A percentile compares a stretch with the other conserved stretches of the same genome.
Evolutionary conservation across 2,113 vertebrate genomes (phyloP).

Genomic region (Buteo buteo): DNA sequence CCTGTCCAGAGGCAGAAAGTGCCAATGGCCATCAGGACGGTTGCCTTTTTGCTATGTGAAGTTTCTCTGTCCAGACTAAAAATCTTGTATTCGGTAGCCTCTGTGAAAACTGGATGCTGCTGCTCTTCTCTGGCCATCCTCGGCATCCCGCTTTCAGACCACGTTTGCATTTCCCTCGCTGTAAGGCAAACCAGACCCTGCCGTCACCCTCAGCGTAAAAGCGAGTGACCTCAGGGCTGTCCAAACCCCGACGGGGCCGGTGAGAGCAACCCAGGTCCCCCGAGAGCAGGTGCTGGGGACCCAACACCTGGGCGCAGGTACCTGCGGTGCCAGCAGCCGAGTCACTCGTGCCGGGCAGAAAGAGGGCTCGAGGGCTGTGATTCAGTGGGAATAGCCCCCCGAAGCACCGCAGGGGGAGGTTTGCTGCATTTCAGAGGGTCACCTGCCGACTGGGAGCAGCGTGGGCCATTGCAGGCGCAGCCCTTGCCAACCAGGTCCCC

Average conservation of each 20-base stretch:
- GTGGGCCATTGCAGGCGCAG: not conserved
- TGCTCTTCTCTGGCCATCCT: not conserved
- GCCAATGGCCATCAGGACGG: not conserved
- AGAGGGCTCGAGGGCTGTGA: not conserved
- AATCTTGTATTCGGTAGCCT: not conserved
- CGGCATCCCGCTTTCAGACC: fast-evolving
- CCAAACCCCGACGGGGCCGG: fast-evolving
- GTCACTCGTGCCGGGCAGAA: fast-evolving
- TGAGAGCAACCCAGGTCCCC: not conserved
- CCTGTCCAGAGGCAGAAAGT: not conserved
- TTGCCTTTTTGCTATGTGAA: not conserved
- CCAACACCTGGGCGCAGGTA: not conserved
- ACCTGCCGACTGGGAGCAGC: not conserved
- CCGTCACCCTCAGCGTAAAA: not conserved
- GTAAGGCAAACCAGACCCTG: not conserved
- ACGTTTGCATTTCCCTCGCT: not conserved
- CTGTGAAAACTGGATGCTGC: not conserved
- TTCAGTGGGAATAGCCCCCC: not conserved
- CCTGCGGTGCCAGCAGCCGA: not conserved
- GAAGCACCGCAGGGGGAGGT: not conserved
- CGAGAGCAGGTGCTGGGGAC: fast-evolving
- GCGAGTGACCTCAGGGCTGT: not conserved
- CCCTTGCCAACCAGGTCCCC: not conserved
- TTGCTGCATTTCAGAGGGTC: not conserved
- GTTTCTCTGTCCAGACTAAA: not conserved